Base-by-base conservation (phyloP, 2,888 invertebrate species). In the Serripes groenlandicus region DNA sequence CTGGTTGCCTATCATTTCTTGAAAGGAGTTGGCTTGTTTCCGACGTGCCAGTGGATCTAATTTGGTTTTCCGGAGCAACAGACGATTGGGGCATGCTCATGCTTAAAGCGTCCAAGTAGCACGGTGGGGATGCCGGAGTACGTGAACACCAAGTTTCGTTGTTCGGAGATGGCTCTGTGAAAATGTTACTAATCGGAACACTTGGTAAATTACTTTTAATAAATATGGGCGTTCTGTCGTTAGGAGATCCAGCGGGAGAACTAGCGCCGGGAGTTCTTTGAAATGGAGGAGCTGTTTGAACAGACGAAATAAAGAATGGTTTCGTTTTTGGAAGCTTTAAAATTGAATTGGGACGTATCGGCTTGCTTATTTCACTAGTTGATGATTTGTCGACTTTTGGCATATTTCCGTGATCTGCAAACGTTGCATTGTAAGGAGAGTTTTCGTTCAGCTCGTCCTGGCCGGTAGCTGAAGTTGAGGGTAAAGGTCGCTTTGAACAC, bases 11-110 rank as follows among this genome's bases (percentile, higher is more conserved):
- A 18, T 32, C 30, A 42, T 54, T 26, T 32, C 49, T n/a, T 26
- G 62, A 42, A 34, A 66, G n/a, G 7, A 72, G 37, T 4, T 32
- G 58, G 7, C 49, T 60, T 30, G 52, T 60, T 58, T 74, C 81
- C 35, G 81, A 85, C 21, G 49, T 30, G 35, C 37, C 34, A 32
- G 54, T n/a, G 1, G 28, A 30, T 30, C 64, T 23, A 7, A 37
- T 52, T 11, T n/a, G 18, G 15, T 68, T 42, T 21, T 34, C 42
- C 1, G 23, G 21, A 30, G 42, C 35, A 34, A n/a, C 28, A 4
- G 86, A 87, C 62, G 71, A 69, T 49, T 86, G 86, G 9, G 66
- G 66, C 89, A 89, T 89, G 32, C 60, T 34, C 89, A 89, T 89
- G 32, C 60, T 34, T 56, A 89, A 78, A 30, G 88, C 89, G 49